These are phyloP conservation scores for Shargacucullia verbasci DNA, from an alignment of 2,888 invertebrate species.

Conservation along the genomic window DNA sequence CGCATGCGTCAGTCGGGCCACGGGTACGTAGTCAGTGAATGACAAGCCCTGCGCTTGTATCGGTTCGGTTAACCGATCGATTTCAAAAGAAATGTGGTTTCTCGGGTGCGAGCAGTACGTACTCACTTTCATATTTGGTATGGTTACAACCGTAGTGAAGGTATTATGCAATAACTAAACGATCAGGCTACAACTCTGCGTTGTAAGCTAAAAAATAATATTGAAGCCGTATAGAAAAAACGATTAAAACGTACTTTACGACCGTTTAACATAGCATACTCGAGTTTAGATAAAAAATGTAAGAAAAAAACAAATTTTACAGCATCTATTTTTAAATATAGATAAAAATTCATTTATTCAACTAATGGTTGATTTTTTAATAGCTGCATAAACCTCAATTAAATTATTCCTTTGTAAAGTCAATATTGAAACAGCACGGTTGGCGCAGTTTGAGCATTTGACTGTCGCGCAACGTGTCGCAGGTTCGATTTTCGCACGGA, in stretches of 20 bases:
- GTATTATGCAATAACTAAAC: conserved; percentile 12
- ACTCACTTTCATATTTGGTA: conserved; percentile 39
- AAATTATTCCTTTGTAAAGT: too few relatives aligned
- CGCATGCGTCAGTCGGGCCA: conserved; percentile 84
- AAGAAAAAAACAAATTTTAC: too few relatives aligned
- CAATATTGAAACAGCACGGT: too few relatives aligned
- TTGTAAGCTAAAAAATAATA: conserved; percentile 18
- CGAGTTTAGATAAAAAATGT: conserved; percentile 16
- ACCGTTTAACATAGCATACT: conserved; percentile 13
- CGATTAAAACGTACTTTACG: conserved; percentile 24
- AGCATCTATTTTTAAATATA: too few relatives aligned
- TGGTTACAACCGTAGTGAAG: conserved; percentile 24
- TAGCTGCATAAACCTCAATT: too few relatives aligned
- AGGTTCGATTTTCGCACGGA: too few relatives aligned
- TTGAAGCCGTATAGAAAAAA: conserved; percentile 10
- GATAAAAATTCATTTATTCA: too few relatives aligned
- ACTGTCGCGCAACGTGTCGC: too few relatives aligned
- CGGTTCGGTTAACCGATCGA: conserved; percentile 79
- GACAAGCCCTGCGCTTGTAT: conserved; percentile 84
- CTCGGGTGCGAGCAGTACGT: conserved; percentile 55
- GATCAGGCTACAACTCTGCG: not conserved
- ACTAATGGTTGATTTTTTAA: too few relatives aligned
- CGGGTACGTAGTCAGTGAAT: conserved; percentile 85
- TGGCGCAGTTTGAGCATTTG: too few relatives aligned
- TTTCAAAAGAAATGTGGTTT: conserved; percentile 81